These are phyloP conservation scores for Agrilus biguttatus DNA, from an alignment of 2,888 invertebrate genomes.

Conservation along the genomic window DNA sequence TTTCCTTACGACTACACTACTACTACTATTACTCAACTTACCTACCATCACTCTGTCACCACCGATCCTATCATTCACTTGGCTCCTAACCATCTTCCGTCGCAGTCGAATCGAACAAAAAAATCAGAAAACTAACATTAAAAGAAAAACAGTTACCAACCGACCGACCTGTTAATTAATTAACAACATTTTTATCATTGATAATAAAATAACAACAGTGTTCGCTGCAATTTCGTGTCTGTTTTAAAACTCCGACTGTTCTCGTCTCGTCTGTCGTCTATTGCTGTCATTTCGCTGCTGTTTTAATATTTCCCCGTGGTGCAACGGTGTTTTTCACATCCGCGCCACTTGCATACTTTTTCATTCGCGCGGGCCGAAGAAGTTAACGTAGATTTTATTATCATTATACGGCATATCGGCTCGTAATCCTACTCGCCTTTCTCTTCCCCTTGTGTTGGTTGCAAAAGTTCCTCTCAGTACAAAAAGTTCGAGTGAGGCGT, in stretches of 20 bases:
- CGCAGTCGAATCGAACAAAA: background rate
- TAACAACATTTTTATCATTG: too few species aligned
- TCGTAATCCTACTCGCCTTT: too few species aligned
- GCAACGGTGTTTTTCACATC: slow-evolving; percentile 8
- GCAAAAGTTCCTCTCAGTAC: too few species aligned
- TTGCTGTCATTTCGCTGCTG: slow-evolving; percentile 11
- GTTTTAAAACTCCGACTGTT: slow-evolving; percentile 5
- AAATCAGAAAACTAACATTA: background rate
- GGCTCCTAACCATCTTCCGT: slow-evolving; percentile 11
- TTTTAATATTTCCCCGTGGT: slow-evolving; percentile 1
- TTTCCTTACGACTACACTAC: slow-evolving; percentile 25
- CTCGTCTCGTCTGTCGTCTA: slow-evolving; percentile 12
- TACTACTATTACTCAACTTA: too few species aligned
- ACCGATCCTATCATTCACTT: slow-evolving; percentile 19
- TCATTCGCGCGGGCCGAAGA: slow-evolving; percentile 8
- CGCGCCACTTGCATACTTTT: slow-evolving; percentile 10
- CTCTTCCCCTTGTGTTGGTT: too few species aligned
- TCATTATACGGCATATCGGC: too few species aligned
- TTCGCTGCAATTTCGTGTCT: too few species aligned
- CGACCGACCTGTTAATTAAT: too few species aligned
- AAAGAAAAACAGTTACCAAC: background rate
- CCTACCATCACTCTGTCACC: slow-evolving; percentile 20
- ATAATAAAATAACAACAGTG: too few species aligned
- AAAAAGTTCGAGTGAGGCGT: too few species aligned
- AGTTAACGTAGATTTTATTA: too few species aligned